A percentile compares a stretch with the other conserved stretches of the same genome.
phyloP scores from a whole-genome alignment of 2,888 invertebrate species.

The Drosophila greeni region DNA sequence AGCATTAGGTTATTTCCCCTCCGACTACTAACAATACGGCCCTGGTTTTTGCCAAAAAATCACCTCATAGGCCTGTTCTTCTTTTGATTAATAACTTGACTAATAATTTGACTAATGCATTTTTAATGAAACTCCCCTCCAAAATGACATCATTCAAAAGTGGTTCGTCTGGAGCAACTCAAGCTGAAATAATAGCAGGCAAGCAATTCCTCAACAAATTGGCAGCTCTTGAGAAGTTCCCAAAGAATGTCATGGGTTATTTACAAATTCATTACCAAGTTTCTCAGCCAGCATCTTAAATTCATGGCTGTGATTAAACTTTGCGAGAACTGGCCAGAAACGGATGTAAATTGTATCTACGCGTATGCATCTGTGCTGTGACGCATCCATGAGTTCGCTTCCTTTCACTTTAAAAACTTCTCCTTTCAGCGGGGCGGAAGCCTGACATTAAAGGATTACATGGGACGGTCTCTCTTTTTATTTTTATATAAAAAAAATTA shows the following conservation, averaged over 20 bases:
- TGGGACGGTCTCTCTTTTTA: constrained; percentile 6
- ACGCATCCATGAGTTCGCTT: constrained; percentile 20
- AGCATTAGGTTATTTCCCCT: too few species aligned
- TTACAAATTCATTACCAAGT: constrained; percentile 14
- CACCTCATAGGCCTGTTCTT: constrained; percentile 53
- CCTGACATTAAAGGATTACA: constrained; percentile 56
- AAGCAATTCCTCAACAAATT: neutral
- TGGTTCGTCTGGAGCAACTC: constrained; percentile 21
- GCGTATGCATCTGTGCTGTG: constrained; percentile 18
- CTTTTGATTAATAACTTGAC: constrained; percentile 47
- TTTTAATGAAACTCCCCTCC: constrained; percentile 55
- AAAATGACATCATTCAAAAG: constrained; percentile 54
- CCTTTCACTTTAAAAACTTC: constrained; percentile 38
- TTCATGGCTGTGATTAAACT: constrained; percentile 19
- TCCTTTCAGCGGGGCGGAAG: constrained; percentile 16
- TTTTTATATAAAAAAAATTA: constrained; percentile 22
- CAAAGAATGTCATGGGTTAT: constrained; percentile 8
- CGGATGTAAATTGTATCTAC: constrained; percentile 32
- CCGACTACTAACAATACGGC: neutral
- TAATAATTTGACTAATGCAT: constrained; percentile 60
- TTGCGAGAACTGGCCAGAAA: constrained; percentile 9
- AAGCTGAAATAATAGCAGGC: constrained; percentile 8
- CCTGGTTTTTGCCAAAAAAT: neutral
- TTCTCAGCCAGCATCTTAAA: constrained; percentile 2
- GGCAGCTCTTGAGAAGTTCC: constrained; percentile 6